A percentile compares a stretch with the other conserved stretches of the same genome.
Evolutionary conservation across 2,113 vertebrate genomes (phyloP).

Genomic region (Suricata suricatta): DNA sequence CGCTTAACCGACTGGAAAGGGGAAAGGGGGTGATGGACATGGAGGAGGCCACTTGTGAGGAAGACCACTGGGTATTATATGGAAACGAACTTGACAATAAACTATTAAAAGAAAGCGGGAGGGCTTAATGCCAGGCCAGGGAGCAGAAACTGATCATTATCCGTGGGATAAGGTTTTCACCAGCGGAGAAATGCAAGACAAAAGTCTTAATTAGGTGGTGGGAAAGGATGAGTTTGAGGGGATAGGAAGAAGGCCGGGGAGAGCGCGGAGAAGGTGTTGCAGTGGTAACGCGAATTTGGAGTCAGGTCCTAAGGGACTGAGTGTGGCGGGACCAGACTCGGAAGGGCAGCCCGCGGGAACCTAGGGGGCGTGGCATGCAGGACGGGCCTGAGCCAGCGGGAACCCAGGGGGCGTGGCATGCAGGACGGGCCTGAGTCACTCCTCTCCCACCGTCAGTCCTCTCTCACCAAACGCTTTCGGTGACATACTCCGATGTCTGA

Average conservation of each 20-base stretch:
- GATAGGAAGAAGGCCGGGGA: no score
- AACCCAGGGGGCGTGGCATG: rapidly evolving
- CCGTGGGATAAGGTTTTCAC: not conserved
- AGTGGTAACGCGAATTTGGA: rapidly evolving
- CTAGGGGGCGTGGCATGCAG: rapidly evolving
- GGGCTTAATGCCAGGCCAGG: not conserved
- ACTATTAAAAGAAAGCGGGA: no score
- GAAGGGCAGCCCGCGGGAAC: rapidly evolving
- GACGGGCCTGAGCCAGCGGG: not conserved
- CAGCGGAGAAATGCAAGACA: not conserved
- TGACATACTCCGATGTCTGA: not conserved
- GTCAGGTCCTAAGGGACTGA: rapidly evolving
- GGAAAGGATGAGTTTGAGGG: not conserved
- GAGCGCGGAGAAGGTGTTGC: not conserved
- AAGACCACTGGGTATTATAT: no score
- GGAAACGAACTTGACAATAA: no score
- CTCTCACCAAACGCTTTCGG: not conserved
- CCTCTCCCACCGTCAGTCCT: not conserved
- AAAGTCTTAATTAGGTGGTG: not conserved
- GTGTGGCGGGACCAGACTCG: rapidly evolving
- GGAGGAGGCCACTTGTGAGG: no score
- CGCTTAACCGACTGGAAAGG: no score
- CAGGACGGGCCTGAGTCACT: not conserved
- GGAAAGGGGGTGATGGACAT: no score
- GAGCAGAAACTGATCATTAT: not conserved